Base-by-base conservation (phyloP, 2,888 invertebrate genomes). In the Allacma fusca region DNA sequence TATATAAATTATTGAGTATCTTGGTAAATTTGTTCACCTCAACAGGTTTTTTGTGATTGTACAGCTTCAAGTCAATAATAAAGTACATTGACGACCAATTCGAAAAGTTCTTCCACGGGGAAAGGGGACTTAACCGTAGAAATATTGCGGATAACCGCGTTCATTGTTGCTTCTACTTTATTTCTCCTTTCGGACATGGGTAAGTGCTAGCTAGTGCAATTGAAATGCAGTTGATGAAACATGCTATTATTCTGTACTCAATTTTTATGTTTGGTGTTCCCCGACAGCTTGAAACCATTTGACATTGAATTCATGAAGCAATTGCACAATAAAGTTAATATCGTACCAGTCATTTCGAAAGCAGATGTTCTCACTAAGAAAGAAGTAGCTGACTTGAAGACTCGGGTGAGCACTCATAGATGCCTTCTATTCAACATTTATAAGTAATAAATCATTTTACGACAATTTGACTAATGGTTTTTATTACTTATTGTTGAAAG, bases 61-160 rank as follows among this genome's bases (percentile, higher is more conserved):
- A 28, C 86, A 95, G 96, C 86, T 97, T 97, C 88, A 92, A 93
- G 88, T 93, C 96, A 78, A 97, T 98, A 84, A 94, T 98, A 82
- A 93, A 95, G 86, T 98, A 98, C 87, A 97, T 98, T 84, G 97
- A 98, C 86, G 96, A 97, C 86, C 98, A 98, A 87, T 98, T 97
- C 88, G 96, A 96, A 88, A 89, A 95, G 81, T 96, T 94, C 87
- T 88, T 96, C 73, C 91, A 94, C 59, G 96, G 96, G 85, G 98
- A 98, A 88, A 96, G 96, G 86, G 98, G 98, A 0, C 89, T 98
- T 65, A 98, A 98, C 88, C 91, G 98, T 68, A 92, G 97, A 82
- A 97, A 98, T 87, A 98, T 98, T 84, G 93, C 97, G 77, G 98
- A 98, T 87, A 97, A 97, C 88, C 91, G 98, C 86, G 96, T 98